These are phyloP conservation scores for Rhaphigaster nebulosa DNA, from an alignment of 2,888 invertebrate genomes.

Conservation along the genomic window DNA sequence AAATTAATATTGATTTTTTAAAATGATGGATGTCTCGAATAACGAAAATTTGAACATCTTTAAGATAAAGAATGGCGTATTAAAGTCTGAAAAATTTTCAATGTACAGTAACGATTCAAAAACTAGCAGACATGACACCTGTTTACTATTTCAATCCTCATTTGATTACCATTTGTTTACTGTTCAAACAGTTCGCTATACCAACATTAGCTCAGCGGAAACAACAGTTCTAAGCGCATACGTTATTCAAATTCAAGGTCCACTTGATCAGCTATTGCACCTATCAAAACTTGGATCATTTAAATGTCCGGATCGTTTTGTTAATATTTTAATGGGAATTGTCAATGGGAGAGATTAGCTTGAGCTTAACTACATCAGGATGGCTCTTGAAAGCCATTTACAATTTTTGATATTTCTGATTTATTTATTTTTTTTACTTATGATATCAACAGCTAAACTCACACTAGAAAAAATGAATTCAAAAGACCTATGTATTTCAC, in stretches of 20 bases:
- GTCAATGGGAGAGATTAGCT: neutral
- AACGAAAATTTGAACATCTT: too few relatives aligned
- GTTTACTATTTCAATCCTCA: neutral
- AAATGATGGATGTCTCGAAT: too few relatives aligned
- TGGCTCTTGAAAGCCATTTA: too few relatives aligned
- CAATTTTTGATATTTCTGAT: too few relatives aligned
- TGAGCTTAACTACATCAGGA: neutral
- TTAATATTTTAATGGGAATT: neutral
- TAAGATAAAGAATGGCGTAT: too few relatives aligned
- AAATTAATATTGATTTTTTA: too few relatives aligned
- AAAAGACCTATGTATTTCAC: too few relatives aligned
- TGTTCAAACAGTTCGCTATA: neutral
- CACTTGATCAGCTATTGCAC: neutral
- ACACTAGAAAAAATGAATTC: too few relatives aligned
- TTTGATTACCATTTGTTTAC: neutral
- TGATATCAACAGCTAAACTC: too few relatives aligned
- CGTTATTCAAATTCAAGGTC: constrained; percentile 16
- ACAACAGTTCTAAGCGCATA: neutral
- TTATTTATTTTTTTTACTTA: too few relatives aligned
- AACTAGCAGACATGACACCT: neutral
- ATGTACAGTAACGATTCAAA: neutral
- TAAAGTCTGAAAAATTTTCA: too few relatives aligned
- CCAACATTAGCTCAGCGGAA: neutral
- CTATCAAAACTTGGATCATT: neutral
- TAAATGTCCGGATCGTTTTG: neutral